These are phyloP conservation scores for Chauna torquata DNA, from an alignment of 2,113 vertebrate species.

Conservation along the genomic window DNA sequence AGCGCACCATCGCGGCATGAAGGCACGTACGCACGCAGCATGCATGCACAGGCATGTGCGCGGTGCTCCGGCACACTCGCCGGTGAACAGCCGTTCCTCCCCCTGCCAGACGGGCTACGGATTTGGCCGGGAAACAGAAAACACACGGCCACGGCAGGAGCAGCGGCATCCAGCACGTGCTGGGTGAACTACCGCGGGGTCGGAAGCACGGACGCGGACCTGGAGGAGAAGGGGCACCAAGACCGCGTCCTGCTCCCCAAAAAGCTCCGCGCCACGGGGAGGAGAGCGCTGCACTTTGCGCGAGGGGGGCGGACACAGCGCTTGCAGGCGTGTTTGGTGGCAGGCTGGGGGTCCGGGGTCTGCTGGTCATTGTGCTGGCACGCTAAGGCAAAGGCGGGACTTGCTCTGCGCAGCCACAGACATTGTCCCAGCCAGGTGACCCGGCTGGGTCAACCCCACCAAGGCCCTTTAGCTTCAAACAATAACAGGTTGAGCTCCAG, in stretches of 20 bases:
- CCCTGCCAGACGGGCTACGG: neutral
- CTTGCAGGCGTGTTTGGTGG: neutral
- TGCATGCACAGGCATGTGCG: conserved; percentile 18
- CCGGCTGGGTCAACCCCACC: conserved; percentile 16
- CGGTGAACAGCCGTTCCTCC: neutral
- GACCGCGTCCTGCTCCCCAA: neutral
- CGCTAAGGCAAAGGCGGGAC: neutral
- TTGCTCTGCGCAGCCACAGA: neutral
- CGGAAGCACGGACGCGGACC: fast-evolving
- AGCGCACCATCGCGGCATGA: neutral
- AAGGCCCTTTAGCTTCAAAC: conserved; percentile 17
- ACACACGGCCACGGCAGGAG: neutral
- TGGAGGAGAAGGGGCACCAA: neutral
- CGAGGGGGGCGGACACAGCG: neutral
- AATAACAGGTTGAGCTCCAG: conserved; percentile 38
- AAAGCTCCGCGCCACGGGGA: neutral
- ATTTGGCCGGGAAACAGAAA: neutral
- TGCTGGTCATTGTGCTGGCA: neutral
- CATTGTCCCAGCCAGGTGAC: conserved; percentile 14
- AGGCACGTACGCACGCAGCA: conserved; percentile 14
- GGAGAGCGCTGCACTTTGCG: neutral
- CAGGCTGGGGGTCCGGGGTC: neutral
- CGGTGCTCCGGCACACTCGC: neutral
- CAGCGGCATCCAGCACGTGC: fast-evolving
- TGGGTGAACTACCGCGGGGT: fast-evolving